A percentile compares a stretch with the other conserved stretches of the same genome.
Evolutionary conservation across 2,888 invertebrate species (phyloP).

Genomic region (Brachypterus glaber): DNA sequence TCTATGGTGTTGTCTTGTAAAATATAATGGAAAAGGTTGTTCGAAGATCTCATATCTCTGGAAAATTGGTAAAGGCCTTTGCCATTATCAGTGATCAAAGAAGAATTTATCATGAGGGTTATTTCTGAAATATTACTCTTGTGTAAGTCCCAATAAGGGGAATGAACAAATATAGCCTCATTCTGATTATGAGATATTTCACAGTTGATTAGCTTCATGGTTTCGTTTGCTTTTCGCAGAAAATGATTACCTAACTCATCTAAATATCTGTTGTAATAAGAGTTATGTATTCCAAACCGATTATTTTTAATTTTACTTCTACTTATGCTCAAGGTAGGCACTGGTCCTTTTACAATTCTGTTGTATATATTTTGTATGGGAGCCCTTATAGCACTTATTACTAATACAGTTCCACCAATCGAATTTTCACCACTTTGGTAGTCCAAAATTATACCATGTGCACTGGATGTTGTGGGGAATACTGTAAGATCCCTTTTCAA

Average conservation of each 20-base stretch:
- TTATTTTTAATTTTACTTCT: conserved; percentile 74
- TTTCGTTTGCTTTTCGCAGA: conserved; percentile 79
- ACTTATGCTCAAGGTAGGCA: conserved; percentile 63
- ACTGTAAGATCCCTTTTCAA: conserved; percentile 74
- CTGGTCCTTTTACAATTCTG: conserved; percentile 65
- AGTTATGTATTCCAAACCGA: conserved; percentile 67
- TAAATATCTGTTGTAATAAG: conserved; percentile 81
- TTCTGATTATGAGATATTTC: conserved; percentile 71
- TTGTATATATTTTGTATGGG: conserved; percentile 65
- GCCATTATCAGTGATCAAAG: conserved; percentile 77
- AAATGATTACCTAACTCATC: conserved; percentile 81
- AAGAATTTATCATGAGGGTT: conserved; percentile 78
- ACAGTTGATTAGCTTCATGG: conserved; percentile 67
- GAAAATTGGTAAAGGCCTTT: conserved; percentile 83
- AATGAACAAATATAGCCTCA: conserved; percentile 73
- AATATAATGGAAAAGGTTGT: conserved; percentile 94
- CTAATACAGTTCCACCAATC: conserved; percentile 72
- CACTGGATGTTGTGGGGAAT: conserved; percentile 83
- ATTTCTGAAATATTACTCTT: conserved; percentile 84
- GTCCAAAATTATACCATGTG: conserved; percentile 68
- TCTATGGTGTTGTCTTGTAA: conserved; percentile 79
- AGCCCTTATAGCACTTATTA: conserved; percentile 63
- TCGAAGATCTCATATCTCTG: conserved; percentile 87
- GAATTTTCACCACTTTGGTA: conserved; percentile 73
- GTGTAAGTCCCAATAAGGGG: conserved; percentile 79